phyloP scores from a whole-genome alignment of 2,797 vertebrate genomes.

The Trachurus trachurus region DNA sequence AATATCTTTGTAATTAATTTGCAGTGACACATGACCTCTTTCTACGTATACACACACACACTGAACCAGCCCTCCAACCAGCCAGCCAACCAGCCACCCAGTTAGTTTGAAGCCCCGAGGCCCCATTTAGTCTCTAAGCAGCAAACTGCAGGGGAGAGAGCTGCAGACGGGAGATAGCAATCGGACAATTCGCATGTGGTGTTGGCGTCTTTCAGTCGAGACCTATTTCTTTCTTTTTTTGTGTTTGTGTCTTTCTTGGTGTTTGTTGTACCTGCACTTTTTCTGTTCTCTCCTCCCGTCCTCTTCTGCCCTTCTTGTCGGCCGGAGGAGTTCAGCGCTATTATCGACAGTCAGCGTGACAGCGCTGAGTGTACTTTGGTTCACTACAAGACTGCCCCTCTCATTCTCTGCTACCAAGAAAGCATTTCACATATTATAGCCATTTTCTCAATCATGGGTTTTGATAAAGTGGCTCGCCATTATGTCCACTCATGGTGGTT shows the following conservation, averaged over 20 bases:
- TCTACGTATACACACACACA: constrained; percentile 23
- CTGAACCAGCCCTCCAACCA: constrained; percentile 20
- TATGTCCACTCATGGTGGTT: constrained; percentile 33
- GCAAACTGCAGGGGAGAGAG: constrained; percentile 37
- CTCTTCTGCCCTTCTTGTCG: constrained; percentile 7
- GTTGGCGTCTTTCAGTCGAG: constrained; percentile 24
- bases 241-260: constrained; percentile 26
- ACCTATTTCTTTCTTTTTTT: constrained; percentile 19
- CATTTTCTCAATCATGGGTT: constrained; percentile 59
- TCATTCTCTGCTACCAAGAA: constrained; percentile 39
- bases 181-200: constrained; percentile 31
- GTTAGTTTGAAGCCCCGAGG: constrained; percentile 62
- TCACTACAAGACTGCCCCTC: constrained; percentile 5
- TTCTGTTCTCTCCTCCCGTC: neutral
- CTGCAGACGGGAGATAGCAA: constrained; percentile 6
- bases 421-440: constrained; percentile 57
- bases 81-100: constrained; percentile 48
- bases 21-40: constrained; percentile 76
- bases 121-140: constrained; percentile 53
- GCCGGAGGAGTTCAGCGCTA: constrained; percentile 13
- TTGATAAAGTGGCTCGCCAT: constrained; percentile 61
- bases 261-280: neutral
- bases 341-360: constrained; percentile 40
- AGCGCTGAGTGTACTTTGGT: constrained; percentile 52
- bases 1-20: constrained; percentile 83